A percentile compares a stretch with the other conserved stretches of the same genome.
Conservation (phyloP, 2,888 invertebrate genomes). For the Hypsopygia costalis region DNA sequence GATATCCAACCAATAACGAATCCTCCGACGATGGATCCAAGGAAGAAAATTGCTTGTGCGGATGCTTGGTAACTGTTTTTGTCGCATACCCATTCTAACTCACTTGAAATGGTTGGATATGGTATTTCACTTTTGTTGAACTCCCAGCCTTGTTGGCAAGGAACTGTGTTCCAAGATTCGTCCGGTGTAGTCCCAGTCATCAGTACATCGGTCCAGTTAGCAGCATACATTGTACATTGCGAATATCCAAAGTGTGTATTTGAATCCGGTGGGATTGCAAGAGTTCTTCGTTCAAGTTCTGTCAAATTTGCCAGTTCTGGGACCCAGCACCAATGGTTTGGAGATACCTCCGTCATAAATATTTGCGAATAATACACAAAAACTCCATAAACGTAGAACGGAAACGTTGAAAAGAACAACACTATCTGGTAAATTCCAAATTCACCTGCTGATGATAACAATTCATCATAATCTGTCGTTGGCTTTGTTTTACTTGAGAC, state of each 20-base stretch:
- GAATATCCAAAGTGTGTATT: conserved; percentile 43
- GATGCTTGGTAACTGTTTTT: conserved; percentile 52
- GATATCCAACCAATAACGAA: conserved; percentile 48
- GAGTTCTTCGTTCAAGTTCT: conserved; percentile 30
- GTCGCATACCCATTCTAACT: conserved; percentile 53
- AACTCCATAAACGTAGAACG: conserved; percentile 40
- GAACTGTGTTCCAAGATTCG: conserved; percentile 34
- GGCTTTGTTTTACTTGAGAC: conserved; percentile 5
- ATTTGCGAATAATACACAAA: conserved; percentile 41
- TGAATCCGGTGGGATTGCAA: conserved; percentile 36
- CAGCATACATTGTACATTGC: conserved; percentile 39
- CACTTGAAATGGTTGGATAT: conserved; percentile 52
- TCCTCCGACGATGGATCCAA: conserved; percentile 50
- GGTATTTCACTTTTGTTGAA: conserved; percentile 53
- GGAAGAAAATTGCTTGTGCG: conserved; percentile 51
- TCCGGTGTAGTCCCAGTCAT: conserved; percentile 29
- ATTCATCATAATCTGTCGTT: conserved; percentile 30
- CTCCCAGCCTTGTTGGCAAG: conserved; percentile 55
- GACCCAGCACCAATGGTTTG: conserved; percentile 45
- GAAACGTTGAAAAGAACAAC: conserved; percentile 36
- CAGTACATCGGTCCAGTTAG: conserved; percentile 48
- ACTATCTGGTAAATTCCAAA: conserved; percentile 39
- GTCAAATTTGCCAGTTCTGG: conserved; percentile 42
- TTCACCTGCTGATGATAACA: conserved; percentile 40
- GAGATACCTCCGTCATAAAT: conserved; percentile 43